phyloP scores from a whole-genome alignment of 2,113 vertebrate species.

The Oceanites oceanicus region DNA sequence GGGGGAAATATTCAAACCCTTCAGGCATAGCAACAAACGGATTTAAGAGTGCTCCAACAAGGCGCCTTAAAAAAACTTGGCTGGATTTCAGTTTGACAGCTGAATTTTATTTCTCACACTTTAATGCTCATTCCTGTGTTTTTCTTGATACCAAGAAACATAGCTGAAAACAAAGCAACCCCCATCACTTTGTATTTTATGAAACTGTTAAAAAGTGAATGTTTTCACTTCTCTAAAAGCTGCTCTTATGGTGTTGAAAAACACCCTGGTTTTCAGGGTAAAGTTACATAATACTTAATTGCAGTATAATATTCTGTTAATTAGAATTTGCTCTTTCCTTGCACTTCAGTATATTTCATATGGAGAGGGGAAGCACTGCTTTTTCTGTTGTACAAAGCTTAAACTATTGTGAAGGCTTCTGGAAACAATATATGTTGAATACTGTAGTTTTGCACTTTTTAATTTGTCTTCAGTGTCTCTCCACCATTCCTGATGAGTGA shows the following conservation, averaged over 20 bases:
- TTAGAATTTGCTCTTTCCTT: background rate
- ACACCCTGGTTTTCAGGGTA: background rate
- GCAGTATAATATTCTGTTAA: background rate
- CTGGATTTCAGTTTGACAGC: slow-evolving; percentile 21
- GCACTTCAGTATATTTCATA: background rate
- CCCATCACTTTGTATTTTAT: background rate
- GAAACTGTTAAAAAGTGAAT: background rate
- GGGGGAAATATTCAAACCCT: slow-evolving; percentile 24
- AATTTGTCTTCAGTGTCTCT: background rate
- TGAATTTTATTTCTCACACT: slow-evolving; percentile 6
- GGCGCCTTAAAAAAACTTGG: background rate
- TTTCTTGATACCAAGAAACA: background rate
- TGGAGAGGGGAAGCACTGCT: background rate
- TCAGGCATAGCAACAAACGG: background rate
- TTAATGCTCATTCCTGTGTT: background rate
- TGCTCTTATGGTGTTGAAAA: background rate
- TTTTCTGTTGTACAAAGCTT: background rate
- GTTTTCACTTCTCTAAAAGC: slow-evolving; percentile 21
- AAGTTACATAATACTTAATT: background rate
- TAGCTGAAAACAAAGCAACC: background rate
- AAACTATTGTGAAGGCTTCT: background rate
- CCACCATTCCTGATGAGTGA: background rate
- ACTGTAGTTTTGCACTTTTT: background rate
- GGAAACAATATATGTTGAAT: background rate
- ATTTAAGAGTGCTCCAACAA: background rate